Evolutionary conservation across 2,797 vertebrate genomes (phyloP).

Genomic region (Oophaga sylvatica): DNA sequence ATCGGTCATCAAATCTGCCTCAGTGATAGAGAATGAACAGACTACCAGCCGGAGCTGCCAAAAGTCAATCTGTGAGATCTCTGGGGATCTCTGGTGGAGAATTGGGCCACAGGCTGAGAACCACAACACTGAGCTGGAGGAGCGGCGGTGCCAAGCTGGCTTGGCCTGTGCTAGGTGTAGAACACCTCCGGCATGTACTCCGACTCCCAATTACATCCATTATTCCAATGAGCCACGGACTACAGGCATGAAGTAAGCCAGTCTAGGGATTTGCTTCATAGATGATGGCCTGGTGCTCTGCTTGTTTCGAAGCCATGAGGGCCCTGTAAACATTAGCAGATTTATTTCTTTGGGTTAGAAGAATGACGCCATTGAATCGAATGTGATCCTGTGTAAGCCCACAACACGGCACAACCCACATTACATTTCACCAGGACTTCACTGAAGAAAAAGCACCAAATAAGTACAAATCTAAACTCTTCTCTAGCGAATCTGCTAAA

Average conservation of each 20-base stretch:
- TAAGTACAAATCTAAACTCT: not conserved
- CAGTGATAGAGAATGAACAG: conserved; percentile 54
- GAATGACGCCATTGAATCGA: not conserved
- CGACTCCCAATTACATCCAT: conserved; percentile 32
- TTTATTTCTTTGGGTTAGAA: not conserved
- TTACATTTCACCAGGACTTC: not conserved
- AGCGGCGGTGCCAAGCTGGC: conserved; percentile 31
- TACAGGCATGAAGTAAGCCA: conserved; percentile 5
- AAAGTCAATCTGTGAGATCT: conserved; percentile 29
- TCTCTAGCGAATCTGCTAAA: not conserved
- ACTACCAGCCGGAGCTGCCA: conserved; percentile 25
- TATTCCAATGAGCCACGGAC: conserved; percentile 15
- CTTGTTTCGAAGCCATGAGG: not conserved
- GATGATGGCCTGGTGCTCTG: conserved; percentile 11
- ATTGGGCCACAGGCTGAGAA: conserved; percentile 3
- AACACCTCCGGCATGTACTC: conserved; percentile 14
- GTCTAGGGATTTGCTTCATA: conserved; percentile 6
- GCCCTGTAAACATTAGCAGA: conserved; percentile 29
- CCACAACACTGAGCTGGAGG: not conserved
- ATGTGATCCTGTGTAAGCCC: conserved; percentile 12
- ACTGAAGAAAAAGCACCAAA: not conserved
- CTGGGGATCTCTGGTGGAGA: not conserved
- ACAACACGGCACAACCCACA: not conserved
- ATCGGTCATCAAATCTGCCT: conserved; percentile 35
- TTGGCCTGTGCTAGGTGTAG: conserved; percentile 15